phyloP scores from a whole-genome alignment of 2,797 vertebrate species.

The Rhynchotus rufescens region DNA sequence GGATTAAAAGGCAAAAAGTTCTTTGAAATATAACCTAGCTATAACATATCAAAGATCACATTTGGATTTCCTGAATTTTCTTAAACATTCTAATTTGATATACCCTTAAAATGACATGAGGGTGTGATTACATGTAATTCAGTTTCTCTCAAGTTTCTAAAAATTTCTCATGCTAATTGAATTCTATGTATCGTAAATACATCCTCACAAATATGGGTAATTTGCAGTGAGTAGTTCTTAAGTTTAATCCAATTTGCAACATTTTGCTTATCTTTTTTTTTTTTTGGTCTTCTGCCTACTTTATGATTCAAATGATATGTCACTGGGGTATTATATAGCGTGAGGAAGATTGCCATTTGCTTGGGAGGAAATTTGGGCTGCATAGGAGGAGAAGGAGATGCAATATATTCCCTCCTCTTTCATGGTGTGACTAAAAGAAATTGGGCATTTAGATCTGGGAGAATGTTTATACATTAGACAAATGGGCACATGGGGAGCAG shows the following conservation, averaged over 20 bases:
- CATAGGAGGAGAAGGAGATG: neutral
- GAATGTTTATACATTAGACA: neutral
- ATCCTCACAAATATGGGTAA: neutral
- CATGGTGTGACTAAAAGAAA: neutral
- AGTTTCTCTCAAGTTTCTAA: slow-evolving; percentile 58
- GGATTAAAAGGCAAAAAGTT: slow-evolving; percentile 33
- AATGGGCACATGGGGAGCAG: neutral
- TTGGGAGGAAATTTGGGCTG: neutral
- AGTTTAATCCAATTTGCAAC: slow-evolving; percentile 46
- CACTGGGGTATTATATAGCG: neutral
- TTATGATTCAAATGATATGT: neutral
- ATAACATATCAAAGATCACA: neutral
- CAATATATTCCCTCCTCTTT: neutral
- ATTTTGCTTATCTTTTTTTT: slow-evolving; percentile 20
- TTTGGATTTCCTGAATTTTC: slow-evolving; percentile 49
- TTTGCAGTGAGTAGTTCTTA: slow-evolving; percentile 24
- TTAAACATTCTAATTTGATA: slow-evolving; percentile 9
- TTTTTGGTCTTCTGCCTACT: neutral
- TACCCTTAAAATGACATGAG: slow-evolving; percentile 36
- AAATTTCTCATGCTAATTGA: slow-evolving; percentile 54
- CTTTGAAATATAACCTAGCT: slow-evolving; percentile 47
- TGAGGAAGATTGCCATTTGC: neutral
- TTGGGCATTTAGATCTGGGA: neutral
- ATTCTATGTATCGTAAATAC: slow-evolving; percentile 35
- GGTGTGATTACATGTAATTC: slow-evolving; percentile 59